Evolutionary conservation across 2,888 invertebrate species (phyloP).

Genomic region (Parapristionchus giblindavisi): DNA sequence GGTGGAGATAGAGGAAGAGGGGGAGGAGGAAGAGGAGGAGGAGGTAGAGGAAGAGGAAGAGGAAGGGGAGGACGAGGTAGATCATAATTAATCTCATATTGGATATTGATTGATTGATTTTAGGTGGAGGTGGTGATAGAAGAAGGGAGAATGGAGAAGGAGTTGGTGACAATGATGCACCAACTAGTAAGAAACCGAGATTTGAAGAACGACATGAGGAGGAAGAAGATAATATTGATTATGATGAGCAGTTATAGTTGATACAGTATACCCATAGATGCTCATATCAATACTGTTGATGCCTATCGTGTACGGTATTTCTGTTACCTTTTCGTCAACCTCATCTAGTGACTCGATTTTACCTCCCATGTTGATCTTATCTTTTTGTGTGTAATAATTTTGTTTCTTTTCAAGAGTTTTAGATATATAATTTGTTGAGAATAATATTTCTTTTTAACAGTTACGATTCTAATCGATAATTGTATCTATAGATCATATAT

Average conservation of each 20-base stretch:
- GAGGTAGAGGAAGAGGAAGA: no score
- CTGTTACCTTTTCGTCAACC: no score
- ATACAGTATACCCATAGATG: not conserved
- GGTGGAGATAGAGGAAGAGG: not conserved
- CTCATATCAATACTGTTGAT: no score
- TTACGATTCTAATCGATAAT: not conserved
- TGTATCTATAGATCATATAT: not conserved
- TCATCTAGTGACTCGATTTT: not conserved
- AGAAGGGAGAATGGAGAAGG: not conserved
- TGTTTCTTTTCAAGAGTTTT: conserved; percentile 2
- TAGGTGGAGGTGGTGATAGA: not conserved
- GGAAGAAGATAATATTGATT: conserved; percentile 28
- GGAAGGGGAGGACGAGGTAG: not conserved
- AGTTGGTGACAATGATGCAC: not conserved
- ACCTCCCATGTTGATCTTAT: conserved; percentile 2
- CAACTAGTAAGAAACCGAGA: no score
- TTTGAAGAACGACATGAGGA: not conserved
- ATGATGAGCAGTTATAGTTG: conserved; percentile 32
- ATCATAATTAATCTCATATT: not conserved
- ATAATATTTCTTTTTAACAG: not conserved
- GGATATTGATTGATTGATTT: not conserved
- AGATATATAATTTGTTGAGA: conserved; percentile 6
- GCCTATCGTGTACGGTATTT: no score
- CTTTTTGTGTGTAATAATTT: not conserved
- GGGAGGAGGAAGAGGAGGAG: conserved; percentile 23